Evolutionary conservation across 2,888 invertebrate genomes (phyloP).

Genomic region (Brachypterus glaber): DNA sequence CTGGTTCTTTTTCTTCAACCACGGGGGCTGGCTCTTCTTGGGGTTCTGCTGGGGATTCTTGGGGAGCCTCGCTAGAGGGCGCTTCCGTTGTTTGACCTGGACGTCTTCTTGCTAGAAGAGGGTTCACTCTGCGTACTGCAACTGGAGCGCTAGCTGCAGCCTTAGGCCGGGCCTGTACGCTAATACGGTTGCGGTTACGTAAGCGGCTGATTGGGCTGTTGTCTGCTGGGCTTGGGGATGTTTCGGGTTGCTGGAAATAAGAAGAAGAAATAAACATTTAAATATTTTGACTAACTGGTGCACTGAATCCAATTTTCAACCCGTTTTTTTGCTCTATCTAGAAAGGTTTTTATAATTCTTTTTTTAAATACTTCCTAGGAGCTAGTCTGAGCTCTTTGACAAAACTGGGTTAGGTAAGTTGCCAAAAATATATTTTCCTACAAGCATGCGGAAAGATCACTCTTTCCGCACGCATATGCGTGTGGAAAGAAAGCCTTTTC

Average conservation of each 20-base stretch:
- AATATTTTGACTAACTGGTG: too few relatives aligned
- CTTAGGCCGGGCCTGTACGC: conserved; percentile 44
- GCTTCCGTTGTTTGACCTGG: conserved; percentile 36
- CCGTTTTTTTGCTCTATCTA: too few relatives aligned
- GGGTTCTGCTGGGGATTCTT: conserved; percentile 18
- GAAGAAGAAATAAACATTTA: too few relatives aligned
- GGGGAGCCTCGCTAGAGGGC: conserved; percentile 31
- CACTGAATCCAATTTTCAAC: too few relatives aligned
- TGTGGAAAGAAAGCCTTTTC: too few relatives aligned
- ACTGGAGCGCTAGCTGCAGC: conserved; percentile 43
- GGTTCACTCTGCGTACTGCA: conserved; percentile 48
- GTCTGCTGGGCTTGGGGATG: conserved; percentile 31
- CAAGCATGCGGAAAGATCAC: too few relatives aligned
- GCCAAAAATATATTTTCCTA: too few relatives aligned
- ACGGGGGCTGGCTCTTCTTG: conserved; percentile 23
- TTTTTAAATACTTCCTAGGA: too few relatives aligned
- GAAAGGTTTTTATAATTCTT: too few relatives aligned
- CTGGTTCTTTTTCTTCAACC: conserved; percentile 26
- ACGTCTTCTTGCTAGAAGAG: conserved; percentile 46
- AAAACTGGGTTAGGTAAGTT: too few relatives aligned
- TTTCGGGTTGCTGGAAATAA: conserved; percentile 23
- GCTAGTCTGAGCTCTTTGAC: too few relatives aligned
- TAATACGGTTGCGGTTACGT: conserved; percentile 41
- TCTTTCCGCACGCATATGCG: too few relatives aligned
- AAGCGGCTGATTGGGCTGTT: conserved; percentile 37